These are phyloP conservation scores for Ptiloglossa arizonensis DNA, from an alignment of 1,140 invertebrate genomes.

Conservation along the genomic window DNA sequence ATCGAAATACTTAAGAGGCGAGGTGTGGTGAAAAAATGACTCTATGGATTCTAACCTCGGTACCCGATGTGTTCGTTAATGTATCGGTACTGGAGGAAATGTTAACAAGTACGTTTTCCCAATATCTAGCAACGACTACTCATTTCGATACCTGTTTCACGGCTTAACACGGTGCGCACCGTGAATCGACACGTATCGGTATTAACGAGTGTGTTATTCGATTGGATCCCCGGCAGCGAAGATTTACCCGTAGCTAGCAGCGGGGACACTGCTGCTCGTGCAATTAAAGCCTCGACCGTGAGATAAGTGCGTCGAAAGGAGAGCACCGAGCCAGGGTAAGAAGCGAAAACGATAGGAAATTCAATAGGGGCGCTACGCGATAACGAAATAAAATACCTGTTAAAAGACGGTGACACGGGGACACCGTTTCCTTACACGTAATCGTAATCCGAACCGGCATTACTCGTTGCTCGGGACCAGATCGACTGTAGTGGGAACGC, in stretches of 20 bases:
- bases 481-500: background rate
- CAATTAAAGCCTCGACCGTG: conserved; percentile 44
- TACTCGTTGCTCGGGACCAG: background rate
- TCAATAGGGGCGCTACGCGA: conserved; percentile 14
- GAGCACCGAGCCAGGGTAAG: conserved; percentile 4
- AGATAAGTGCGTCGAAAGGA: conserved; percentile 34
- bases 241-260: conserved; percentile 23
- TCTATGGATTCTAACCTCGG: no score
- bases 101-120: no score
- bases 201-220: no score
- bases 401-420: background rate
- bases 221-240: no score
- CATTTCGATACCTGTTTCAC: no score
- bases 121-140: no score
- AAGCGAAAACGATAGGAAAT: conserved; percentile 32
- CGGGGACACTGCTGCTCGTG: conserved; percentile 1
- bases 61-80: no score
- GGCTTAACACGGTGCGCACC: no score
- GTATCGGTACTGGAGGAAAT: no score
- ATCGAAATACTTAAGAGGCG: no score
- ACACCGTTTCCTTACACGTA: background rate
- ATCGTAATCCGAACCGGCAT: background rate
- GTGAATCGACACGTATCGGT: no score
- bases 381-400: conserved; percentile 10
- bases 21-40: no score